Evolutionary conservation across 2,113 vertebrate species (phyloP).

Genomic region (Actenoides lindsayi): DNA sequence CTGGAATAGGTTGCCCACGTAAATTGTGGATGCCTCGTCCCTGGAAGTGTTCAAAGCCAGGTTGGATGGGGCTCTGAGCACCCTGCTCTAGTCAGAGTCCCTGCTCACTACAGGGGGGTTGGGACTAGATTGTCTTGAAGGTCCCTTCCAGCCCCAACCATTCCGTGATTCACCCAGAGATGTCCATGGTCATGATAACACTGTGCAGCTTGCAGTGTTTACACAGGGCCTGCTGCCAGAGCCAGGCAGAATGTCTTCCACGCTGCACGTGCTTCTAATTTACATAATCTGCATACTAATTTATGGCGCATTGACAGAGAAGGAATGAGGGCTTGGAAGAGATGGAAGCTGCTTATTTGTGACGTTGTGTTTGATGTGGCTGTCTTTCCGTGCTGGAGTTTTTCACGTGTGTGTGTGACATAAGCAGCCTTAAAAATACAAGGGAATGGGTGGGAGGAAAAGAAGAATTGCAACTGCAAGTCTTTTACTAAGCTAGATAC

Average conservation of each 20-base stretch:
- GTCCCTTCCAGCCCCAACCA: not conserved
- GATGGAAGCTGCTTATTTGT: not conserved
- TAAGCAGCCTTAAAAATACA: constrained; percentile 22
- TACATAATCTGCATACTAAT: not conserved
- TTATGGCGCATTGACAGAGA: not conserved
- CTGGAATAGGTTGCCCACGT: not conserved
- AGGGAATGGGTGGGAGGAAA: not conserved
- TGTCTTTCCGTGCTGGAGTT: not conserved
- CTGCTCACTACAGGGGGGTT: not conserved
- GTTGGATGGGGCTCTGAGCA: not conserved
- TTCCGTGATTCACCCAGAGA: not conserved
- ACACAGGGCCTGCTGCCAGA: not conserved
- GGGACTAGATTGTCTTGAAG: not conserved
- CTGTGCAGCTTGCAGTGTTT: not conserved
- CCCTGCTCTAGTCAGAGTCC: not conserved
- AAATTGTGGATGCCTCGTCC: not conserved
- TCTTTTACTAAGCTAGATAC: not conserved
- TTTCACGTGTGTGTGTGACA: not conserved
- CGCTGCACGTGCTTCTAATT: not conserved
- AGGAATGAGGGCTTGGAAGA: not conserved
- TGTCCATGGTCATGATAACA: fast-evolving
- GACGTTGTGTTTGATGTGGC: constrained; percentile 25
- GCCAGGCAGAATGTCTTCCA: not conserved
- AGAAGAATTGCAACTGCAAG: not conserved
- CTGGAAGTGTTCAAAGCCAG: not conserved